These are phyloP conservation scores for Alethe diademata DNA, from an alignment of 2,113 vertebrate genomes.

Conservation along the genomic window DNA sequence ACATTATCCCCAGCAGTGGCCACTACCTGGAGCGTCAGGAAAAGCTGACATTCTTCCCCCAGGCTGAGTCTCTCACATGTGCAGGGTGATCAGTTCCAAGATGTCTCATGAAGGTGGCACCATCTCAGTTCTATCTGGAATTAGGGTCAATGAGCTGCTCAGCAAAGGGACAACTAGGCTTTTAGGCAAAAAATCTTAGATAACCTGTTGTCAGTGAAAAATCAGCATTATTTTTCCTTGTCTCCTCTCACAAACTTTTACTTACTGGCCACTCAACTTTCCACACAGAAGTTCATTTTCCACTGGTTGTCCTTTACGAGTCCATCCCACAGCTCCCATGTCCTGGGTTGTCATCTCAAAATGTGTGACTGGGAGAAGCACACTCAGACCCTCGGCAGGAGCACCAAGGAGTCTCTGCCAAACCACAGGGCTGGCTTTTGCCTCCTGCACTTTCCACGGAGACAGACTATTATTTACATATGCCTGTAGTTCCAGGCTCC, in stretches of 20 bases:
- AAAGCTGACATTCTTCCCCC: background rate
- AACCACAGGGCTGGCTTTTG: background rate
- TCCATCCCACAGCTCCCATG: background rate
- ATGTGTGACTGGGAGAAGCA: background rate
- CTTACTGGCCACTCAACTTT: background rate
- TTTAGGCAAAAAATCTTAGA: background rate
- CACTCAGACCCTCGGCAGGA: background rate
- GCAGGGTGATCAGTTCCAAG: fast-evolving
- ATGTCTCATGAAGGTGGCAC: background rate
- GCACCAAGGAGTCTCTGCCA: background rate
- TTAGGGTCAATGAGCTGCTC: background rate
- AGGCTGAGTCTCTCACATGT: fast-evolving
- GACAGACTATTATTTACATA: background rate
- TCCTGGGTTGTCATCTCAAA: background rate
- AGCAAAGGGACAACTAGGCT: background rate
- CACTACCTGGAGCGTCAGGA: background rate
- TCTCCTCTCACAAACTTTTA: background rate
- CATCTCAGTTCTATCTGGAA: background rate
- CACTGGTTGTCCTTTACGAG: background rate
- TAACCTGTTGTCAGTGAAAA: background rate
- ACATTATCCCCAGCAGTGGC: background rate
- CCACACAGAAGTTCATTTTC: background rate
- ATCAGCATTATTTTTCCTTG: background rate
- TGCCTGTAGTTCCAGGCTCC: background rate
- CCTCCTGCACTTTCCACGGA: background rate